These are phyloP conservation scores for Eupeodes latifasciatus DNA, from an alignment of 2,888 invertebrate genomes.

Conservation along the genomic window DNA sequence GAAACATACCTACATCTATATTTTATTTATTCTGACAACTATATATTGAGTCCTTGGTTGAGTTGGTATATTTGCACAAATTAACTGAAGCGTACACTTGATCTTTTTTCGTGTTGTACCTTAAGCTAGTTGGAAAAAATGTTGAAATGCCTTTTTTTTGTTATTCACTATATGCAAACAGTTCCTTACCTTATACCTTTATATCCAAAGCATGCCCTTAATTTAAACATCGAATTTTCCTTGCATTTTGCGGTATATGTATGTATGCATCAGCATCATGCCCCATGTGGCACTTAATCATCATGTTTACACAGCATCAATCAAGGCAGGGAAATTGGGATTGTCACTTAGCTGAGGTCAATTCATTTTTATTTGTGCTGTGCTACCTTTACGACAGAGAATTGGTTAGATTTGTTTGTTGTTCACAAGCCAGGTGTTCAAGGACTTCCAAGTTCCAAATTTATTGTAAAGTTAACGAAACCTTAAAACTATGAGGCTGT, in stretches of 20 bases:
- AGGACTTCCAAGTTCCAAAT: not conserved
- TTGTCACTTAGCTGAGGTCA: constrained; percentile 37
- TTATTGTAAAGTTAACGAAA: not conserved
- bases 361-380: not conserved
- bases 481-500: no score
- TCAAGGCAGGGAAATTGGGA: not conserved
- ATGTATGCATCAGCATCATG: not conserved
- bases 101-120: constrained; percentile 62
- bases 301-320: constrained; percentile 43
- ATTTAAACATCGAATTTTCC: constrained; percentile 34
- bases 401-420: not conserved
- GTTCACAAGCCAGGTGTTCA: not conserved
- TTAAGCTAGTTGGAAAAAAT: constrained; percentile 20
- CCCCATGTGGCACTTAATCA: constrained; percentile 42
- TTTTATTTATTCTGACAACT: constrained; percentile 27
- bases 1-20: not conserved
- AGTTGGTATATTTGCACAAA: constrained; percentile 66
- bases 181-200: not conserved
- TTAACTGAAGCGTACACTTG: constrained; percentile 75
- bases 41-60: constrained; percentile 26
- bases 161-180: constrained; percentile 59
- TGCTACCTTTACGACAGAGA: not conserved
- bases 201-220: constrained; percentile 1
- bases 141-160: constrained; percentile 4
- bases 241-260: constrained; percentile 52